These are phyloP conservation scores for Imbricaverruca yamaguchii DNA, from an alignment of 2,888 invertebrate species.

Conservation along the genomic window DNA sequence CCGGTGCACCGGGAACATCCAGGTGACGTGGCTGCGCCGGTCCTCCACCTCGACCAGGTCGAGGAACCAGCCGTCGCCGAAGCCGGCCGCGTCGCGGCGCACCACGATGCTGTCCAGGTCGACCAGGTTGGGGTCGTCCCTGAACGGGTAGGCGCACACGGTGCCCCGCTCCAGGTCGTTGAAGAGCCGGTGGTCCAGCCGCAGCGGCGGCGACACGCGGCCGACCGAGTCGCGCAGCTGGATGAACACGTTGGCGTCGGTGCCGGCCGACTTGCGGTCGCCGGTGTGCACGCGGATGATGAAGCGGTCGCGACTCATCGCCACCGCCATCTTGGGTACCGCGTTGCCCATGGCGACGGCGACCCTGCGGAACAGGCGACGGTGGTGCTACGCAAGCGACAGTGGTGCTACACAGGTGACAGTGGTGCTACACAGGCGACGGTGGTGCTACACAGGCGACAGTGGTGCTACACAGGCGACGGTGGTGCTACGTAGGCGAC, in stretches of 20 bases:
- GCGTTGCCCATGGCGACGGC: neutral
- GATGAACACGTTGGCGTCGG: constrained; percentile 8
- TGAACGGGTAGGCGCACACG: neutral
- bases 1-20: constrained; percentile 40
- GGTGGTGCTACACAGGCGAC: no score
- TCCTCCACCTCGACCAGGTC: constrained; percentile 34
- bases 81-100: constrained; percentile 41
- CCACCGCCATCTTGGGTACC: neutral
- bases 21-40: constrained; percentile 22
- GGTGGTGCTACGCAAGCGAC: no score
- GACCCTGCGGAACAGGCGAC: no score
- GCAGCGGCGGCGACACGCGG: neutral
- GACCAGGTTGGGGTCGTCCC: constrained; percentile 20
- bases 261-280: constrained; percentile 16
- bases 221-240: constrained; percentile 11
- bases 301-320: neutral
- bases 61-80: constrained; percentile 41
- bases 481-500: no score
- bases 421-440: no score
- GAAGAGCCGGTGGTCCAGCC: neutral
- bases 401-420: no score
- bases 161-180: constrained; percentile 19
- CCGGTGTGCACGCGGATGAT: neutral
- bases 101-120: constrained; percentile 37
- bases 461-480: no score